Evolutionary conservation across 2,797 vertebrate genomes (phyloP).

Genomic region (Melanotaenia nigrans): DNA sequence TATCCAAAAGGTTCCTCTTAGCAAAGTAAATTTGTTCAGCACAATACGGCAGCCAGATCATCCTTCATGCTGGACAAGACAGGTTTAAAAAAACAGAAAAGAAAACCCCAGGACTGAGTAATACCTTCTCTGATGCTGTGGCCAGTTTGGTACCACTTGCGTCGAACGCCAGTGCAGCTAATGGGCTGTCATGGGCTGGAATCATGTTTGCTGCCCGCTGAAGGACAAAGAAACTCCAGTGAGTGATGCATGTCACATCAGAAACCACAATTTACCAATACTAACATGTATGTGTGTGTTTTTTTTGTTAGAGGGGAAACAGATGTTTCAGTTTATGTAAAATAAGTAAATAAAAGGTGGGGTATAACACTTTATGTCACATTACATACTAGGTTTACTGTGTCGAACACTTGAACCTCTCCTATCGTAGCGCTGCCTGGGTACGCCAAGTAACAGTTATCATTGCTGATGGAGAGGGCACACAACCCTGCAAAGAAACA

Average conservation of each 20-base stretch:
- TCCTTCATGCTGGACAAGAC: too few relatives aligned
- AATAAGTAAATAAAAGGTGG: neutral
- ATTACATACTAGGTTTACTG: conserved; percentile 93
- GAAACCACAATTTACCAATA: too few relatives aligned
- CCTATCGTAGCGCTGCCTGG: conserved; percentile 97
- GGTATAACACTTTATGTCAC: neutral
- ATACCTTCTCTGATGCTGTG: conserved; percentile 98
- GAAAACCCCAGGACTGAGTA: too few relatives aligned
- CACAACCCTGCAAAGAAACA: conserved; percentile 86
- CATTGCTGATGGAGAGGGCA: conserved; percentile 96
- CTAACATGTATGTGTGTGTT: too few relatives aligned
- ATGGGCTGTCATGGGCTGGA: conserved; percentile 96
- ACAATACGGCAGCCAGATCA: too few relatives aligned
- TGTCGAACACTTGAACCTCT: conserved; percentile 98
- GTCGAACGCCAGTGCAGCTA: conserved; percentile 96
- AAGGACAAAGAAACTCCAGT: conserved; percentile 9
- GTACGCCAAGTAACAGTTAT: conserved; percentile 98
- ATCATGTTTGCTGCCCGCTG: conserved; percentile 99
- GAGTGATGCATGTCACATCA: neutral
- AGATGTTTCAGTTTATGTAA: neutral
- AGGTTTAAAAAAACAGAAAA: too few relatives aligned
- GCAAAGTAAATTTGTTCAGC: too few relatives aligned
- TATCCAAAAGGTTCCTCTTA: too few relatives aligned
- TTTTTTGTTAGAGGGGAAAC: neutral
- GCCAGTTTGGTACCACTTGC: conserved; percentile 95